Evolutionary conservation across 2,113 vertebrate genomes (phyloP).

Genomic region (Vidua chalybeata): DNA sequence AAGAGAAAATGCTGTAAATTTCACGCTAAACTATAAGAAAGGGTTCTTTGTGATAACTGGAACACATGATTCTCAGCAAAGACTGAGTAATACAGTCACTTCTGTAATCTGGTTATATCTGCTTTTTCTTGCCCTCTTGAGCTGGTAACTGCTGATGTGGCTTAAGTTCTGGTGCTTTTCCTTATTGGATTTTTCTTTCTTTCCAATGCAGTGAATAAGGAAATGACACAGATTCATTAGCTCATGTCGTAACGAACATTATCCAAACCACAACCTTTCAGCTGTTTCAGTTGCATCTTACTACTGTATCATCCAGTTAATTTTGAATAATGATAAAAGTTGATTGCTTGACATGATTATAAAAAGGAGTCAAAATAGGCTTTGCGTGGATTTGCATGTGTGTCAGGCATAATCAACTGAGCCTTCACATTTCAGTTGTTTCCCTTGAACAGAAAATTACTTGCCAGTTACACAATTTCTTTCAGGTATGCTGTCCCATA

Average conservation of each 20-base stretch:
- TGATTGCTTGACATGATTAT: background rate
- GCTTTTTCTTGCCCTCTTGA: background rate
- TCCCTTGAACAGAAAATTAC: background rate
- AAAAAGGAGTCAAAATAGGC: background rate
- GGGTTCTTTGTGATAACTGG: constrained; percentile 11
- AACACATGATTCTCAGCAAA: background rate
- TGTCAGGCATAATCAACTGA: background rate
- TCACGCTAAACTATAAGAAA: background rate
- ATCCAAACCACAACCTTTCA: background rate
- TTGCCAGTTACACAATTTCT: background rate
- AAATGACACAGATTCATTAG: background rate
- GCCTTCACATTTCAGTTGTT: background rate
- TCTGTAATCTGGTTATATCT: background rate
- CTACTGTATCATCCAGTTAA: background rate
- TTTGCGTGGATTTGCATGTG: background rate
- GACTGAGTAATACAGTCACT: background rate
- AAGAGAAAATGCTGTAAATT: background rate
- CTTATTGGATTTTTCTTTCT: background rate
- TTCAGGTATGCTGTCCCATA: fast-evolving
- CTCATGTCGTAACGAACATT: background rate
- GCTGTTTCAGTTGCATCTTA: background rate
- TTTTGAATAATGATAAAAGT: background rate
- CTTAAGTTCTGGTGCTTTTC: constrained; percentile 16
- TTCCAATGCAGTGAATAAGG: background rate
- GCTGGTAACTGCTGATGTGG: background rate